Conservation (phyloP, 1,140 invertebrate species). For the Papilio helenus region DNA sequence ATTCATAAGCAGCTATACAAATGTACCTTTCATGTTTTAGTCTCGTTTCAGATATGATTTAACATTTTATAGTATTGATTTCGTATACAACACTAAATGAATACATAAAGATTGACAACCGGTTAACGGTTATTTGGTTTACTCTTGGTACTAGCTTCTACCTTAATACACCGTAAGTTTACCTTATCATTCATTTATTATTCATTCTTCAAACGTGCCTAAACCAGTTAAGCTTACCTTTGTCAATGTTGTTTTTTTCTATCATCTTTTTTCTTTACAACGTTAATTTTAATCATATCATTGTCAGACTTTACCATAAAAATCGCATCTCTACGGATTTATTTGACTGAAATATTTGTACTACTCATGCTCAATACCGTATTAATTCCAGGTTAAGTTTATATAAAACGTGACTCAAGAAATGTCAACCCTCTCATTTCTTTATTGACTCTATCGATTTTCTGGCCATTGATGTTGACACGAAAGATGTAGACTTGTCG, state of each 20-base stretch:
- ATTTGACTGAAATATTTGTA: conserved; percentile 1
- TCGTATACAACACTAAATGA: neutral
- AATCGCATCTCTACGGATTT: neutral
- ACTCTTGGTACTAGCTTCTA: neutral
- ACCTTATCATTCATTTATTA: neutral
- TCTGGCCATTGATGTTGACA: neutral
- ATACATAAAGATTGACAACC: too few relatives aligned
- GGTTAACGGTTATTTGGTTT: too few relatives aligned
- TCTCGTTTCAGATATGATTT: neutral
- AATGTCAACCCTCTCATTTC: neutral
- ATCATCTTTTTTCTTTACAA: neutral
- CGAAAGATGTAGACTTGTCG: neutral
- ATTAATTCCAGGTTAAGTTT: neutral
- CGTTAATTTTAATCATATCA: neutral
- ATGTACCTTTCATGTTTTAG: neutral
- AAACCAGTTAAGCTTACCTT: neutral
- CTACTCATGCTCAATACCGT: neutral
- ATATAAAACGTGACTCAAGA: conserved; percentile 14
- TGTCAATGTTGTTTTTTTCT: neutral
- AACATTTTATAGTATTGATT: neutral
- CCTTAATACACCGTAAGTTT: neutral
- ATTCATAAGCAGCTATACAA: neutral
- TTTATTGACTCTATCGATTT: neutral
- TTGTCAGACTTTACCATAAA: neutral
- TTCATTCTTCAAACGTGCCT: neutral